Evolutionary conservation across 2,888 invertebrate species (phyloP).

Genomic region (Trachelus troglodyta): DNA sequence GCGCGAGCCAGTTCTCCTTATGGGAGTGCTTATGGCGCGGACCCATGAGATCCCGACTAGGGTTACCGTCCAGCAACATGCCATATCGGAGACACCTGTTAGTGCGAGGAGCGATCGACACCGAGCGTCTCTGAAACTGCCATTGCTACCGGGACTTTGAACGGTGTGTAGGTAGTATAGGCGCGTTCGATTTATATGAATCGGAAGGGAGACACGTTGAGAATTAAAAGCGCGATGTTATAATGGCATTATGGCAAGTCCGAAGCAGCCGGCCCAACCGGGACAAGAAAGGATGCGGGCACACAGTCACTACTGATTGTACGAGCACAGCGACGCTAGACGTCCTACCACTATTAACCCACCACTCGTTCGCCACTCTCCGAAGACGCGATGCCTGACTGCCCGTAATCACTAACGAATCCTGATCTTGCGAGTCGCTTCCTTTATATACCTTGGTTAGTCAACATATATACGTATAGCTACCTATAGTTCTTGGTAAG

Average conservation of each 20-base stretch:
- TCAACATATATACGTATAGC: neutral
- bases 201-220: constrained; percentile 48
- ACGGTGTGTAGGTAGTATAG: constrained; percentile 22
- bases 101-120: constrained; percentile 37
- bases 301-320: neutral
- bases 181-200: constrained; percentile 46
- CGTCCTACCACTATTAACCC: too few relatives aligned
- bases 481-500: neutral
- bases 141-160: neutral
- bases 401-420: neutral
- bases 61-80: constrained; percentile 47
- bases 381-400: neutral
- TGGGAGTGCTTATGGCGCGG: neutral
- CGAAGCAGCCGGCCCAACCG: constrained; percentile 11
- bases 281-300: neutral
- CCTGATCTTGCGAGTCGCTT: neutral
- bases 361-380: too few relatives aligned
- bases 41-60: constrained; percentile 6
- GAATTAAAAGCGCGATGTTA: constrained; percentile 60
- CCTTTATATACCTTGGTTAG: neutral
- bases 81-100: constrained; percentile 64
- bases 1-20: neutral
- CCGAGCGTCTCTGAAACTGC: neutral
- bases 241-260: constrained; percentile 58
- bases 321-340: too few relatives aligned